Conservation (phyloP, 2,113 vertebrate genomes). For the Acrocephalus arundinaceus region DNA sequence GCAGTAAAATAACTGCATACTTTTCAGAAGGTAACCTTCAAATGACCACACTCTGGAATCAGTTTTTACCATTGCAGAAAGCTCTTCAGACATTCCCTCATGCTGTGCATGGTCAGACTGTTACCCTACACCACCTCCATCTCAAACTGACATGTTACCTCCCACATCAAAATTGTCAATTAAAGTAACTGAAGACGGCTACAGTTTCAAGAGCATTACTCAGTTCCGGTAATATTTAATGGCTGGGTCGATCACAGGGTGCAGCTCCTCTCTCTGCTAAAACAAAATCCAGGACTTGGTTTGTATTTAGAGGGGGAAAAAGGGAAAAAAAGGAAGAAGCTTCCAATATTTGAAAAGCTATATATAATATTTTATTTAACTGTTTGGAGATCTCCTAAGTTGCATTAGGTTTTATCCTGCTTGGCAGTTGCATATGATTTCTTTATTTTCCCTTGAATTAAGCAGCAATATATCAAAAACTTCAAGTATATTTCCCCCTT, state of each 20-base stretch:
- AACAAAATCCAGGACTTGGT: neutral
- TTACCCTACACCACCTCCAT: neutral
- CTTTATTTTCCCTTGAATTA: slow-evolving; percentile 15
- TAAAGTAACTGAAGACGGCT: neutral
- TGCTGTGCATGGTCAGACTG: neutral
- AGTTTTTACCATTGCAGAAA: neutral
- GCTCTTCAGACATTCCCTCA: neutral
- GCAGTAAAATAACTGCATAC: neutral
- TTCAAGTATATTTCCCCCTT: neutral
- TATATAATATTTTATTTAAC: neutral
- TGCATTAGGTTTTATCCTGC: neutral
- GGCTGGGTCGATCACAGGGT: neutral
- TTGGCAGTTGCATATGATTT: neutral
- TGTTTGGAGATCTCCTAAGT: neutral
- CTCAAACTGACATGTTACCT: neutral
- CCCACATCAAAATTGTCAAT: neutral
- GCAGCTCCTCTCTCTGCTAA: neutral
- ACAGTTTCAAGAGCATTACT: neutral
- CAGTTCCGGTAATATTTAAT: neutral
- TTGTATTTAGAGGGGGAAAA: neutral
- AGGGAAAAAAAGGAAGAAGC: neutral
- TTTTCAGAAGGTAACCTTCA: neutral
- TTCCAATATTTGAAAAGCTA: neutral
- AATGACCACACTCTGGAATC: neutral
- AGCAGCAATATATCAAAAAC: neutral